Conservation (phyloP, 2,113 vertebrate species). For the Agapornis roseicollis region DNA sequence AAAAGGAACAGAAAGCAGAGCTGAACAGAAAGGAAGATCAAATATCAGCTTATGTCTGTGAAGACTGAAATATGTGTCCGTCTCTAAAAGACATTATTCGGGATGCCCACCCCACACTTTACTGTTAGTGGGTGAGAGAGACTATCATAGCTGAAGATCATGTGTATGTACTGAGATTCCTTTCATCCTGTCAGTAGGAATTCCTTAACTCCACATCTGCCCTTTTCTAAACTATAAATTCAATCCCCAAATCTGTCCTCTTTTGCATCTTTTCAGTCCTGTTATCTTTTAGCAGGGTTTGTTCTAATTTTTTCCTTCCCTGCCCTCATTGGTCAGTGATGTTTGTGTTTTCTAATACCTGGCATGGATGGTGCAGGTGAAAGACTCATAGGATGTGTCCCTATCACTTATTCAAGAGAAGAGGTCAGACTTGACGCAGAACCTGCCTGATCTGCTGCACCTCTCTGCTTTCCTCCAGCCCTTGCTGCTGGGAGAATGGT, state of each 20-base stretch:
- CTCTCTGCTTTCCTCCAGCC: background rate
- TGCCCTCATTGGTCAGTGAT: background rate
- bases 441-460: background rate
- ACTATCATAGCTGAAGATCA: background rate
- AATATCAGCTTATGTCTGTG: background rate
- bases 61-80: background rate
- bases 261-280: background rate
- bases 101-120: background rate
- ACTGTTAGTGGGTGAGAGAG: background rate
- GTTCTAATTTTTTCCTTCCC: background rate
- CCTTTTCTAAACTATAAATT: background rate
- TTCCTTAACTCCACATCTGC: background rate
- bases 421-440: background rate
- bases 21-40: background rate
- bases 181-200: background rate
- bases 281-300: background rate
- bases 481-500: background rate
- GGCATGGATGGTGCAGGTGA: background rate
- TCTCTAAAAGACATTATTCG: background rate
- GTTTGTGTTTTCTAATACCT: background rate
- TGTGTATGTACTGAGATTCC: rapidly evolving
- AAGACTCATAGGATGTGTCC: background rate
- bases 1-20: background rate
- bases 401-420: background rate
- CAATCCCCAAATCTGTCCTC: background rate